Evolutionary conservation across 1,140 invertebrate genomes (phyloP), one percentile per base, ranked within the genome.

Genomic region (Aphis gossypii): DNA sequence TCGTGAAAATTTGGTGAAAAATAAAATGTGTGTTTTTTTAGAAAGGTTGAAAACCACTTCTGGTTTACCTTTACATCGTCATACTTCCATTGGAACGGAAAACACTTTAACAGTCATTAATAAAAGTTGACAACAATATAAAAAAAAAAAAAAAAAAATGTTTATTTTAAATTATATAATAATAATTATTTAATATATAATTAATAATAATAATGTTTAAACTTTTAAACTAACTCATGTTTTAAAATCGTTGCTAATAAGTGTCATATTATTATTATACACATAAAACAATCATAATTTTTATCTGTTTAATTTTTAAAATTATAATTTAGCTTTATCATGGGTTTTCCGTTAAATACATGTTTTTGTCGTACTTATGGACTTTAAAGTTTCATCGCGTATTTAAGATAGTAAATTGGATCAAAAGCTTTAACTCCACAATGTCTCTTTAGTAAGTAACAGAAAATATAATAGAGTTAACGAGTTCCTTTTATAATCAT

Each of bases 361-460:
- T 23, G 18, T n/a, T 87, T 87, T 25, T 6, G 46, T n/a, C 44
- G 30, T 87, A 87, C 38, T 14, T n/a, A 44, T 48, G 41, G 41
- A 86, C 84, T 86, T 86, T 25, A 86, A 30, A 87, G 41, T 87
- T 87, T 48, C 23, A 87, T 25, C 25, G 7, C 48, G n/a, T 87
- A 87, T 87, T n/a, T 87, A 48, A 25, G 30, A 86, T 86, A 41
- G 21, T 9, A 86, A 86, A 86, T 86, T 44, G 38, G 84, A 87
- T 87, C 25, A 48, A 87, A 87, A 87, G 44, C 44, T 46, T 48
- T 6, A 87, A 87, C 44, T 46, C 11, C 14, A 87, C 30, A 48
- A 87, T 18, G n/a, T 46, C 2, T 87, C 30, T 48, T 87, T 9
- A 35, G 18, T 44, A n/a, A 46, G 46, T 48, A 48, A 48, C 14